Base-by-base conservation (phyloP, 1,140 invertebrate species). In the Linepithema humile region DNA sequence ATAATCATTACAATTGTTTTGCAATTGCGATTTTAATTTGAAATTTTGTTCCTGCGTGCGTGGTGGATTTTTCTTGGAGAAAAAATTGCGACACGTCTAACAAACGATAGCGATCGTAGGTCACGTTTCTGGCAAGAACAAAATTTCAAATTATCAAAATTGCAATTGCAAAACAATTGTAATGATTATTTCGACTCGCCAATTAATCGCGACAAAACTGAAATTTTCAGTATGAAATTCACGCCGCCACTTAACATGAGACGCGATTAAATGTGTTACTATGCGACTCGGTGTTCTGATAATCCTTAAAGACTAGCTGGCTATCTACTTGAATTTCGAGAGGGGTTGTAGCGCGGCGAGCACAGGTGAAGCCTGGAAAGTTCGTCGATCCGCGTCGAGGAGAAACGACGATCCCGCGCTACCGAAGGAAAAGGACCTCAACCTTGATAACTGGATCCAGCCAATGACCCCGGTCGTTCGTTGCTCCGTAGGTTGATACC, bases 391-490 rank as follows among this genome's bases (percentile, higher is more conserved):
- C 72, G 64, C 26, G 60, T 29, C 55, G 80, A 87, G 60, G 77
- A 88, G 75, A 83, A 89, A 87, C 88, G 80, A 69, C 73, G 82
- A 80, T 87, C 80, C 82, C 78, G 78, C 48, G 80, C 77, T 67
- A 82, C 70, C 69, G 62, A 90, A 85, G 88, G 83, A 85, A 89
- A 89, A 89, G 85, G 89, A 90, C 89, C 84, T 64, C 70, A 90
- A 90, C 89, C 90, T 90, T 90, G 90, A 87, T 90, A 90, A 90
- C 89, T 90, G 90, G 90, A 90, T 90, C 78, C 88, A 89, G 89
- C 75, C 89, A 90, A 90, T 86, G 89, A 90, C 88, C 89, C 85
- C 72, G 82, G 74, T 65, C 83, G 87, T 88, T 90, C 89, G 75
- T 90, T 90, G 85, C 88, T 72, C 88, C 78, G 60, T 82, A 69